Conservation (phyloP, 30 jellyfish, hydroid and myxozoan genomes). For the Rhopilema esculentum region DNA sequence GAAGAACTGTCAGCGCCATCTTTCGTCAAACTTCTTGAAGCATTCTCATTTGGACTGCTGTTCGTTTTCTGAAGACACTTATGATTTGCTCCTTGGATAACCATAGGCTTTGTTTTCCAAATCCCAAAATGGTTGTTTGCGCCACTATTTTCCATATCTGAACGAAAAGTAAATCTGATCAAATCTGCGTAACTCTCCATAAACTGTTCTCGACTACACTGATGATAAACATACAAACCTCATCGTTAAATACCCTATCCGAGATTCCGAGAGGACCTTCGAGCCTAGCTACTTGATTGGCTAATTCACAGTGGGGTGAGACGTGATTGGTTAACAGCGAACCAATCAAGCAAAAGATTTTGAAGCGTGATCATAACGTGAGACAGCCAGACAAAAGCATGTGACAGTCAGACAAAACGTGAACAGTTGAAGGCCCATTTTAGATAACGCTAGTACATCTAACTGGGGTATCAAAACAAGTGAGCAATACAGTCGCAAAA, state of each 20-base stretch:
- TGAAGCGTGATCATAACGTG: not conserved
- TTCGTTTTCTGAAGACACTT: constrained; percentile 44
- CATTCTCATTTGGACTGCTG: constrained; percentile 5
- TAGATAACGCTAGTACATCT: too few species aligned
- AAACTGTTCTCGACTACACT: too few species aligned
- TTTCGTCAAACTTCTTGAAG: not conserved
- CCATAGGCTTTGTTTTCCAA: constrained; percentile 69
- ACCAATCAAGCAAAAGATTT: not conserved
- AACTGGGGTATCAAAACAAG: too few species aligned
- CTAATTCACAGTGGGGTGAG: not conserved
- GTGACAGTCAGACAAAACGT: too few species aligned
- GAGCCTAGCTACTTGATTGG: not conserved
- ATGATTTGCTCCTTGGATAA: constrained; percentile 50
- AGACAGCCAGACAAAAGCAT: too few species aligned
- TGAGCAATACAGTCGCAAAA: too few species aligned
- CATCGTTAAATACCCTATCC: too few species aligned
- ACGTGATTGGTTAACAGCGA: not conserved
- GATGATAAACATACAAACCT: too few species aligned
- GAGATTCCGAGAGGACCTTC: not conserved
- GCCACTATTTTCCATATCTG: not conserved
- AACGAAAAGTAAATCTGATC: too few species aligned
- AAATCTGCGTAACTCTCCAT: too few species aligned
- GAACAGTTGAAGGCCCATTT: too few species aligned
- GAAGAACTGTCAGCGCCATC: constrained; percentile 10
- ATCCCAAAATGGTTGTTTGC: constrained; percentile 48